Evolutionary conservation across 2,888 invertebrate genomes (phyloP).

Genomic region (Drosophila planitibia): DNA sequence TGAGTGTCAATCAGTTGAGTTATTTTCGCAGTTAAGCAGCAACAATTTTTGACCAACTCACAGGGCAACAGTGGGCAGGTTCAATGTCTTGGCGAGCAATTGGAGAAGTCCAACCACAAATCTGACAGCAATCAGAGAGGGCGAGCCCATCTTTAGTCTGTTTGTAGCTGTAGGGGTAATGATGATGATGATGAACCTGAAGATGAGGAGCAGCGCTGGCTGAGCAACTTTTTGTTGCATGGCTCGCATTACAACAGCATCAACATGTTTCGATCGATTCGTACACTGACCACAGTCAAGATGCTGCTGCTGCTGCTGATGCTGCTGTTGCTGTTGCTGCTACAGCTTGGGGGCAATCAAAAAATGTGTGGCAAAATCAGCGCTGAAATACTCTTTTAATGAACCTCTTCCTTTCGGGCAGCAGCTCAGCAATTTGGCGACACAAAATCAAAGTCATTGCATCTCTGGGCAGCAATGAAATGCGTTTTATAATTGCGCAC

Average conservation of each 20-base stretch:
- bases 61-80: slow-evolving; percentile 22
- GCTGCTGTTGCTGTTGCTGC: slow-evolving; percentile 32
- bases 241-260: slow-evolving; percentile 53
- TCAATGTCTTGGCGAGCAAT: slow-evolving; percentile 53
- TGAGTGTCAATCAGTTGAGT: slow-evolving; percentile 78
- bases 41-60: slow-evolving; percentile 46
- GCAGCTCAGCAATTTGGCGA: slow-evolving; percentile 75
- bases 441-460: slow-evolving; percentile 81
- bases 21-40: slow-evolving; percentile 42
- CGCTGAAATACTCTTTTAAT: slow-evolving; percentile 81
- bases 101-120: slow-evolving; percentile 49
- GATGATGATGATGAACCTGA: slow-evolving; percentile 48
- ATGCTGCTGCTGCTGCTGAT: slow-evolving; percentile 25
- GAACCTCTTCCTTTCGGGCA: slow-evolving; percentile 77
- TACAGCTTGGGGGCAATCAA: slow-evolving; percentile 71
- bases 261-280: slow-evolving; percentile 70
- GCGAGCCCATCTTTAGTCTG: slow-evolving; percentile 38
- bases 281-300: slow-evolving; percentile 59
- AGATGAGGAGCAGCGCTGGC: slow-evolving; percentile 42
- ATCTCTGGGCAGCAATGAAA: slow-evolving; percentile 67
- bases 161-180: slow-evolving; percentile 59
- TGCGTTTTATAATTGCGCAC: slow-evolving; percentile 81
- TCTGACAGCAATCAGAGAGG: slow-evolving; percentile 64
- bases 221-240: slow-evolving; percentile 49
- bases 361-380: slow-evolving; percentile 81